A percentile compares a stretch with the other conserved stretches of the same genome.
These are phyloP conservation scores for Ips nitidus DNA, from an alignment of 1,140 invertebrate genomes.

Conservation along the genomic window DNA sequence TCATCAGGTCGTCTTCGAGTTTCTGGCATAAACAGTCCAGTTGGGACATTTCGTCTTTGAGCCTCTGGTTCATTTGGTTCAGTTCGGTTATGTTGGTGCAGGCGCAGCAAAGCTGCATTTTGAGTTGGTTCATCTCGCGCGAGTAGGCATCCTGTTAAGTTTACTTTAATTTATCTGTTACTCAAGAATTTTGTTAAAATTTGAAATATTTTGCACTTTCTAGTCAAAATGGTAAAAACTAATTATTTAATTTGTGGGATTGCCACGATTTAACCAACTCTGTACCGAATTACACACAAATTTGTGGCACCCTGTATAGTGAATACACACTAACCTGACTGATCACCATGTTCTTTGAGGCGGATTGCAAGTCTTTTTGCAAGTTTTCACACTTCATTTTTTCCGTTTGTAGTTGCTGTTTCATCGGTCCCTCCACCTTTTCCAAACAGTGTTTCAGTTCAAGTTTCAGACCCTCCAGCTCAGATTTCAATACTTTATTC, in stretches of 20 bases:
- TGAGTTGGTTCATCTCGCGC: slow-evolving; percentile 41
- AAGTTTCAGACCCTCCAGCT: slow-evolving; percentile 43
- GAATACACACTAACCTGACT: slow-evolving; percentile 19
- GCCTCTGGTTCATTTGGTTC: slow-evolving; percentile 39
- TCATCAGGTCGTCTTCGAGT: slow-evolving; percentile 46
- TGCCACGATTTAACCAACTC: neutral
- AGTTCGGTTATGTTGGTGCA: slow-evolving; percentile 42
- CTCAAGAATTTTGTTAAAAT: too few relatives aligned
- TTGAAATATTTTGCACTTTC: neutral
- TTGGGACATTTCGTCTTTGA: slow-evolving; percentile 40
- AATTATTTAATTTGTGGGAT: neutral
- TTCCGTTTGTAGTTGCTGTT: slow-evolving; percentile 37
- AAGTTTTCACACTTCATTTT: slow-evolving; percentile 36
- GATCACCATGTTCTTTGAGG: slow-evolving; percentile 34
- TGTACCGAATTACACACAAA: too few relatives aligned
- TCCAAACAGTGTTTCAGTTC: slow-evolving; percentile 46
- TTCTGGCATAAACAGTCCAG: slow-evolving; percentile 40
- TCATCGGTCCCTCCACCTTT: slow-evolving; percentile 43
- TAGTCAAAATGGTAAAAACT: neutral
- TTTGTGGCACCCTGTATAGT: neutral
- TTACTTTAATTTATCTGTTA: neutral
- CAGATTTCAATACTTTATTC: slow-evolving; percentile 42
- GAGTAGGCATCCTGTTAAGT: slow-evolving; percentile 23
- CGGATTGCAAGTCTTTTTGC: slow-evolving; percentile 36
- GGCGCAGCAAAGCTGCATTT: slow-evolving; percentile 41